Percentiles rank a stretch among this genome's conserved stretches.
Conservation (phyloP, 1,140 invertebrate genomes). For the Plodia interpunctella region DNA sequence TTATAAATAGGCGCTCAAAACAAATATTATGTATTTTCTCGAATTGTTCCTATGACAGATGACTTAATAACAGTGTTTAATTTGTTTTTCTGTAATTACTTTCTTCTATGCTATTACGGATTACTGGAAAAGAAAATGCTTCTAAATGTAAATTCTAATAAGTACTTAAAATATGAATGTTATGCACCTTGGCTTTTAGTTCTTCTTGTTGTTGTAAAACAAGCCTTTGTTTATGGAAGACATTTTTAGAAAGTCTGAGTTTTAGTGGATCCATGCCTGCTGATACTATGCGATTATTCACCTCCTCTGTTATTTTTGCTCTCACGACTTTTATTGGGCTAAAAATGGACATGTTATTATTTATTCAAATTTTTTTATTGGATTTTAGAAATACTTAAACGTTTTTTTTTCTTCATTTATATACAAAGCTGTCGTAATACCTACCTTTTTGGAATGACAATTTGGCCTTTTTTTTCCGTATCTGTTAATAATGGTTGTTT, state of each 20-base stretch:
- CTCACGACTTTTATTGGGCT: slow-evolving; percentile 61
- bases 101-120: no score
- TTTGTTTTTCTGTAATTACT: no score
- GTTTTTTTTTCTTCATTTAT: neutral
- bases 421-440: neutral
- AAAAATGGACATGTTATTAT: slow-evolving; percentile 19
- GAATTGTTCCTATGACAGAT: no score
- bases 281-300: slow-evolving; percentile 71
- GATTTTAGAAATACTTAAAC: neutral
- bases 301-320: slow-evolving; percentile 67
- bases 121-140: no score
- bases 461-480: slow-evolving; percentile 26
- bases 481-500: slow-evolving; percentile 21
- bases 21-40: no score
- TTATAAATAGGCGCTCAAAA: no score
- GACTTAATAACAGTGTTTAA: no score
- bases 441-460: slow-evolving; percentile 39
- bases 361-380: neutral
- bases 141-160: no score
- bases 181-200: slow-evolving; percentile 70
- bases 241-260: slow-evolving; percentile 68
- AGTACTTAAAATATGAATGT: neutral
- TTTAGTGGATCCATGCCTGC: slow-evolving; percentile 79
- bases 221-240: slow-evolving; percentile 74
- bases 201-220: slow-evolving; percentile 75